These are phyloP conservation scores for Sminthurinus aureus DNA, from an alignment of 2,888 invertebrate genomes.

Conservation along the genomic window DNA sequence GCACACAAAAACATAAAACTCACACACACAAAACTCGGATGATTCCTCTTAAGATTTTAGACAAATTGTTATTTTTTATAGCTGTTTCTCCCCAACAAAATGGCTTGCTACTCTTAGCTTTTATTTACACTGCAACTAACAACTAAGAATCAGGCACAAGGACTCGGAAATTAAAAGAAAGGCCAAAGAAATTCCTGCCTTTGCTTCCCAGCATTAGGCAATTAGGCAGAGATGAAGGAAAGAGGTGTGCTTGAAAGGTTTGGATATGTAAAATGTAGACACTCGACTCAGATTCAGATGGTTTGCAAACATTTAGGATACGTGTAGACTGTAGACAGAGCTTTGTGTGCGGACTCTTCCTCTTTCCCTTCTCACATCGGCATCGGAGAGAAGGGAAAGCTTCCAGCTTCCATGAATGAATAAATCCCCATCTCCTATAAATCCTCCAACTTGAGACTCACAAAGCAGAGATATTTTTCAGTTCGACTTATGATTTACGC, in stretches of 20 bases:
- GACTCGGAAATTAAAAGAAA: neutral
- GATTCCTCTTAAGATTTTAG: constrained; percentile 15
- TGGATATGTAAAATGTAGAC: too few relatives aligned
- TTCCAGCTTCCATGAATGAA: neutral
- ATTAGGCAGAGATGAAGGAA: too few relatives aligned
- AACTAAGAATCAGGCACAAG: neutral
- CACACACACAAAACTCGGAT: neutral
- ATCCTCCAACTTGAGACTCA: too few relatives aligned
- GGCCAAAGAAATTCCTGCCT: neutral
- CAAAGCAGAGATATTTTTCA: too few relatives aligned
- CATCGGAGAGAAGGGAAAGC: too few relatives aligned
- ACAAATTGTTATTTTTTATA: constrained; percentile 32
- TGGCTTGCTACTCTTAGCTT: constrained; percentile 19
- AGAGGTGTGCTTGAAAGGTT: too few relatives aligned
- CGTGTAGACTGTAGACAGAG: neutral
- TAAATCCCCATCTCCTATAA: neutral
- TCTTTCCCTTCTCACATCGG: too few relatives aligned
- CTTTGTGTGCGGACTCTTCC: too few relatives aligned
- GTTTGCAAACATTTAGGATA: neutral
- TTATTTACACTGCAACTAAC: neutral
- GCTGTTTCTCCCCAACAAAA: constrained; percentile 4
- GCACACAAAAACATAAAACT: too few relatives aligned
- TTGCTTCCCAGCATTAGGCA: neutral
- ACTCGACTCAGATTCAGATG: neutral
- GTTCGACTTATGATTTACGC: too few relatives aligned